Evolutionary conservation across 2,888 invertebrate species (phyloP), one percentile per base, ranked within the genome.

Genomic region (Lepidonotus clava): DNA sequence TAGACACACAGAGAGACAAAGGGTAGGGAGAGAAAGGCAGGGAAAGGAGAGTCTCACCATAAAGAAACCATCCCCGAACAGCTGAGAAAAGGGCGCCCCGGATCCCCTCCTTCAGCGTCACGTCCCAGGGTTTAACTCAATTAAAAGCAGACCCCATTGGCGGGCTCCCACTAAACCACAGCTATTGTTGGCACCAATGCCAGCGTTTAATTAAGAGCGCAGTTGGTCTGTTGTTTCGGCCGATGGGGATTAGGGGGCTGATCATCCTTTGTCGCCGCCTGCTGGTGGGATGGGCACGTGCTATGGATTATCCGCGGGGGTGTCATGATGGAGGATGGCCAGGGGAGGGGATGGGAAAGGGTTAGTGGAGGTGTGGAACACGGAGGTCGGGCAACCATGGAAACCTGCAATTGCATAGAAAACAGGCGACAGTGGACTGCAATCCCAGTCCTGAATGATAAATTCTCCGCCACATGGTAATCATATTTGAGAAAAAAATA

Each of bases 201-300:
- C 14, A 40, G 76, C 76, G 76, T 76, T 76, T 76, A 76, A 76
- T 76, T 76, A 40, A 76, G 24, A n/a, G 76, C 61, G 38, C 38
- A 40, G 38, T n/a, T n/a, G 76, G 40, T 40, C 76, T 76, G 38
- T 76, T 76, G 76, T 76, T 76, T 76, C 76, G 24, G 61, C 61
- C 56, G 28, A 24, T 32, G n/a, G 28, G 32, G 61, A 61, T 61
- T 61, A 61, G 28, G 61, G n/a, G n/a, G 28, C 61, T 24, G n/a
- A 61, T 24, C 14, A 11, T 24, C 61, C 61, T 61, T 61, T 61
- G 61, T 61, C 61, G 24, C 11, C 28, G n/a, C 24, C 24, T 32
- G n/a, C 11, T 2, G 28, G 61, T 1, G 1, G 24, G 5, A 1
- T 11, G 32, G 61, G 14, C 61, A 28, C 61, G 61, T 28, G 61